Conservation (phyloP, 92 coral and sea anemone species). For the Metridium senile region DNA sequence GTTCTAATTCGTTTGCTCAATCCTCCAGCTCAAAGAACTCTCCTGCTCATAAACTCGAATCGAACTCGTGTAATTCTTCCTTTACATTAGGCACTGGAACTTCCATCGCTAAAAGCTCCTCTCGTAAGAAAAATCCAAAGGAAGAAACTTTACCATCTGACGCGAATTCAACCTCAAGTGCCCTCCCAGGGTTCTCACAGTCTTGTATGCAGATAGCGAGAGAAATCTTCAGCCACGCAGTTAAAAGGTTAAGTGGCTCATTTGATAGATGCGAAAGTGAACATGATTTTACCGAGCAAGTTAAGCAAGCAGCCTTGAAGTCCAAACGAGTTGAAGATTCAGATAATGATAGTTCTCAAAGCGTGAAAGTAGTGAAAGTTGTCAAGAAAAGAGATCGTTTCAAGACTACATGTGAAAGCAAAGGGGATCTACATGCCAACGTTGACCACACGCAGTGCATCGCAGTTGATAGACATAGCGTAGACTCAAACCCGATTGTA, state of each 20-base stretch:
- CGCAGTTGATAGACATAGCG: no score
- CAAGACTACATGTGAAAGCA: no score
- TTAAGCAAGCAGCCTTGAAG: no score
- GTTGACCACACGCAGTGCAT: no score
- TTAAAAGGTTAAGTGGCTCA: constrained; percentile 14
- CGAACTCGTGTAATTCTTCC: no score
- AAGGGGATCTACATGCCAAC: no score
- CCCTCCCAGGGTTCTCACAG: not conserved
- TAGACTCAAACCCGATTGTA: not conserved
- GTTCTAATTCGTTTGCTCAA: no score
- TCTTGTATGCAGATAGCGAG: constrained; percentile 8
- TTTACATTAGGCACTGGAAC: no score
- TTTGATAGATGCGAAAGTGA: not conserved
- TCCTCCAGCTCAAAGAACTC: no score
- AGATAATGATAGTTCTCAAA: constrained; percentile 30
- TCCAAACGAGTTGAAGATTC: not conserved
- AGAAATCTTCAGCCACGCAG: constrained; percentile 11
- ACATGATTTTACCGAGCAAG: not conserved
- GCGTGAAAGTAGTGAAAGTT: constrained; percentile 16
- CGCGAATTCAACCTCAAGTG: not conserved
- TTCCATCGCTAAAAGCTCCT: no score
- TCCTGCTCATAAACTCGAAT: no score
- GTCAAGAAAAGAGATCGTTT: constrained; percentile 12
- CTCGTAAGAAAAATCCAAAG: not conserved
- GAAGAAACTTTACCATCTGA: not conserved